Conservation (phyloP, 2,797 vertebrate genomes). For the Enteromius thamalakanensis region DNA sequence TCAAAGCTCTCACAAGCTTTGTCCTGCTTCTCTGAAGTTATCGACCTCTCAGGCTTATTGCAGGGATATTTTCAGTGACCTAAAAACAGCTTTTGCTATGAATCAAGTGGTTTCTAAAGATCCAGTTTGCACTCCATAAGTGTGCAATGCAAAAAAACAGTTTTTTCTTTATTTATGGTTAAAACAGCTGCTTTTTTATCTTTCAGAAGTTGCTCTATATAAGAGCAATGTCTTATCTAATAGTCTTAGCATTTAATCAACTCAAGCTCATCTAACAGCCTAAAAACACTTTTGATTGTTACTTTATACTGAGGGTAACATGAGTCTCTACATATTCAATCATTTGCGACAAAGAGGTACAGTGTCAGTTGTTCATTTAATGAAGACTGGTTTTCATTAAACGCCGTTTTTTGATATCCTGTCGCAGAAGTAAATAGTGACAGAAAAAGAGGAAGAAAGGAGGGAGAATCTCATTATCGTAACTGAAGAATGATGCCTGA, state of each 20-base stretch:
- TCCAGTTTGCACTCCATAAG: conserved; percentile 75
- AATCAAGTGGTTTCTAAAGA: conserved; percentile 75
- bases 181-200: neutral
- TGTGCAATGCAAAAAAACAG: conserved; percentile 70
- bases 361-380: conserved; percentile 35
- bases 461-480: conserved; percentile 62
- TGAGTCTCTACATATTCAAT: neutral
- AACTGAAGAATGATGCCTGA: conserved; percentile 55
- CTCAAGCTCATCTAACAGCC: neutral
- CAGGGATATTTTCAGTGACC: conserved; percentile 63
- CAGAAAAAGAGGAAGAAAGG: conserved; percentile 21
- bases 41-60: conserved; percentile 74
- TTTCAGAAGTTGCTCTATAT: neutral
- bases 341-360: conserved; percentile 33
- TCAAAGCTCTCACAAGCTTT: conserved; percentile 71
- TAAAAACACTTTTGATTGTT: neutral
- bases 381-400: conserved; percentile 47
- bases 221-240: neutral
- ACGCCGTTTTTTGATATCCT: conserved; percentile 50
- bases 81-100: conserved; percentile 70
- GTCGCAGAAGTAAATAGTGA: conserved; percentile 18
- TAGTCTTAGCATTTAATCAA: conserved; percentile 1
- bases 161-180: conserved; percentile 46
- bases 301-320: neutral
- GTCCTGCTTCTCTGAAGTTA: conserved; percentile 69